A percentile compares a stretch with the other conserved stretches of the same genome.
phyloP scores from a whole-genome alignment of 2,888 invertebrate species.

The Aleiodes alternator region DNA sequence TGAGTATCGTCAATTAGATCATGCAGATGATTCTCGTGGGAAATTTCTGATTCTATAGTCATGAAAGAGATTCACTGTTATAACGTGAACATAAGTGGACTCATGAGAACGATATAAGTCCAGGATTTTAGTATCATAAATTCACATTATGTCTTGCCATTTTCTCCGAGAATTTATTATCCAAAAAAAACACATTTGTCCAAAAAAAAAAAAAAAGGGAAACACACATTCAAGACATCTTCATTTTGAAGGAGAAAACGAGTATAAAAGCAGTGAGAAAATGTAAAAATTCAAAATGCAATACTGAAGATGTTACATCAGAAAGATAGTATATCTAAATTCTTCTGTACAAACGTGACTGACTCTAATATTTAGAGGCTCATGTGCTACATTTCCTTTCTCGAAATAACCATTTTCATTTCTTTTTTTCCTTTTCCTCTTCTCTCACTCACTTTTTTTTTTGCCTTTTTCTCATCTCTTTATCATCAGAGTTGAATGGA shows the following conservation, averaged over 20 bases:
- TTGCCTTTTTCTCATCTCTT: conserved; percentile 28
- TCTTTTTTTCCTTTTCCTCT: conserved; percentile 33
- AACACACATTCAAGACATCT: background rate
- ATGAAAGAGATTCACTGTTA: conserved; percentile 3
- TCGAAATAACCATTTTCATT: conserved; percentile 52
- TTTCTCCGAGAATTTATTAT: background rate
- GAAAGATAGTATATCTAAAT: conserved; percentile 17
- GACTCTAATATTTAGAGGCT: conserved; percentile 44
- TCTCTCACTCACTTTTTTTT: conserved; percentile 2
- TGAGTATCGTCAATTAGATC: background rate
- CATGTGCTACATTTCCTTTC: conserved; percentile 42
- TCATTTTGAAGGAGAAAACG: conserved; percentile 4
- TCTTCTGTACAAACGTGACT: conserved; percentile 40
- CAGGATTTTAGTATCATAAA: conserved; percentile 14
- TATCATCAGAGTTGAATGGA: conserved; percentile 21
- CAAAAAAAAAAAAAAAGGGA: background rate
- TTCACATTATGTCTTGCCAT: conserved; percentile 18
- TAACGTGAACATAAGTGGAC: conserved; percentile 6
- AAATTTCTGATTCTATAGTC: background rate
- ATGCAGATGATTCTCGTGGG: background rate
- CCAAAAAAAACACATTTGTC: background rate
- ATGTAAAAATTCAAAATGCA: conserved; percentile 24
- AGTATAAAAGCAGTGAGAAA: background rate
- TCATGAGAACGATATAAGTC: conserved; percentile 24
- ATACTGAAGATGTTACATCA: background rate